Conservation (phyloP, 2,888 invertebrate genomes). For the Cryptus viduatorius region DNA sequence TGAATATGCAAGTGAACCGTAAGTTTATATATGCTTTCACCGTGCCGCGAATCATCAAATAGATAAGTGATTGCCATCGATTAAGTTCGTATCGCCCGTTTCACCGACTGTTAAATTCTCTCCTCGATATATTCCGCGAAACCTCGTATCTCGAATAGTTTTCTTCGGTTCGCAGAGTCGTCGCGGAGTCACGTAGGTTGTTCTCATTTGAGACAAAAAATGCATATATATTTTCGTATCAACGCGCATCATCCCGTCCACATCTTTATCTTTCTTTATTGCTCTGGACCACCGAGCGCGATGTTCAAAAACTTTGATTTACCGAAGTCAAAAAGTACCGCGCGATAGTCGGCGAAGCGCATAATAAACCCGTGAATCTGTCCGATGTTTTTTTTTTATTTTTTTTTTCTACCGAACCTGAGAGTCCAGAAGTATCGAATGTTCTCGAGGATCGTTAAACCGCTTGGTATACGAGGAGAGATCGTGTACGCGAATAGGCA, state of each 20-base stretch:
- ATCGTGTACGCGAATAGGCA: constrained; percentile 61
- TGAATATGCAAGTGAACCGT: constrained; percentile 65
- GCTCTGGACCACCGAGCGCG: constrained; percentile 36
- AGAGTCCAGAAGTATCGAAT: constrained; percentile 38
- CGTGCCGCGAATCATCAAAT: constrained; percentile 76
- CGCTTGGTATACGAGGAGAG: constrained; percentile 69
- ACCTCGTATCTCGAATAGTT: constrained; percentile 4
- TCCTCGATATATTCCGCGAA: not conserved
- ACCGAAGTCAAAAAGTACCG: constrained; percentile 20
- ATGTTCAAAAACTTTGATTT: constrained; percentile 12
- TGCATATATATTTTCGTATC: not conserved
- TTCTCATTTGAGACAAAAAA: not conserved
- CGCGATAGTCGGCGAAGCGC: not conserved
- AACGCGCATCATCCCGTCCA: constrained; percentile 3
- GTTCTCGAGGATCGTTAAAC: constrained; percentile 63
- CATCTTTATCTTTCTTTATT: constrained; percentile 10
- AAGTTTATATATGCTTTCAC: constrained; percentile 74
- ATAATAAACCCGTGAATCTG: constrained; percentile 1
- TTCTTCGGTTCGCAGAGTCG: constrained; percentile 38
- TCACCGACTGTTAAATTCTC: constrained; percentile 56
- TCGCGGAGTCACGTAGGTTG: not conserved
- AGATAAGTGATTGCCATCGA: constrained; percentile 75
- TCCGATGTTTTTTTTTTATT: not conserved
- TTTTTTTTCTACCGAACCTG: not conserved
- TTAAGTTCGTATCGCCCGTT: constrained; percentile 66